Base-by-base conservation (phyloP, 2,797 vertebrate species). In the Hemibagrus guttatus region DNA sequence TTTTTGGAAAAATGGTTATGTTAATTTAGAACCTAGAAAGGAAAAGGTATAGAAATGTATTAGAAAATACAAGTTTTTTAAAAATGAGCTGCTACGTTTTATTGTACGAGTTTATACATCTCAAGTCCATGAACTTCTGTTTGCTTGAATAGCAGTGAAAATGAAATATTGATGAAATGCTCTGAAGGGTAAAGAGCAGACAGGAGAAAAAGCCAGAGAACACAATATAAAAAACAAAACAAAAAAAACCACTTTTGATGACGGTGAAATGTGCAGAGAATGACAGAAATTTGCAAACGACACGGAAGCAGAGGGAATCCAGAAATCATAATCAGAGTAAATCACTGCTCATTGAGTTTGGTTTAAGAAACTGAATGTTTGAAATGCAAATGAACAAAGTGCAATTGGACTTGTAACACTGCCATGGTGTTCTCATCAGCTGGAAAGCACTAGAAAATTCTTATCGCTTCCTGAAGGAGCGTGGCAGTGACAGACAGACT, bases 401-500 rank as follows among this genome's bases (percentile, higher is more conserved):
- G 12, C 56, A 78, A 58, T 28, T 81, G 35, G 1, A 66, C 81
- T 58, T 6, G 6, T 64, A 68, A 86, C 75, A 31, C 26, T 35
- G 84, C 39, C 31, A 6, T 28, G 11, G 49, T 71, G 75, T 81
- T 39, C 58, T 74, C 81, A 31, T 83, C 39, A 42, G 66, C 63
- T 59, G 56, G 54, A 68, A 85, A 76, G 68, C 56, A 46, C 35
- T 66, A 61, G 28, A 74, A 56, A 49, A 75, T 85, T 68, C 82
- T 81, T 81, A 87, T 79, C 72, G 3, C 39, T 68, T 75, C 49
- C 59, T 76, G 69, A 79, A 7, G 17, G 75, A 78, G 69, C 23
- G 68, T 58, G 59, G 59, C 16, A 59, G 11, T 23, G 28, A 84
- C 52, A 16, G 17, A 28, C 19, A 78, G 81, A 78, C 68, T 49